Evolutionary conservation across 2,888 invertebrate genomes (phyloP).

Genomic region (Acronicta aceris): DNA sequence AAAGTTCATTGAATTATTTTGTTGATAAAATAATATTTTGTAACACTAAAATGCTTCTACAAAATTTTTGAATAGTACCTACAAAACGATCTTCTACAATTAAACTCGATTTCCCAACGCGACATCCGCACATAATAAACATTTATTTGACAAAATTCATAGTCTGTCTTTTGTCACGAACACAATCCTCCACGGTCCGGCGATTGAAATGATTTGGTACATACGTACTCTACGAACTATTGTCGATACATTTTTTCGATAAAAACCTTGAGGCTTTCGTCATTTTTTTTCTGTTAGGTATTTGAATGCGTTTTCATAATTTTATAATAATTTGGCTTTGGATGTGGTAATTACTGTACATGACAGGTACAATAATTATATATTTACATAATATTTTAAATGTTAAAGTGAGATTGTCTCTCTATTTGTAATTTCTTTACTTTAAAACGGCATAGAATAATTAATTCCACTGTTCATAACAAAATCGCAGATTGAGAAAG

Average conservation of each 20-base stretch:
- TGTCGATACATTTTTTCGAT: constrained; percentile 55
- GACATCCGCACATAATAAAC: constrained; percentile 41
- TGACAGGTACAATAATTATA: background rate
- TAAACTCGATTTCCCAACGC: constrained; percentile 51
- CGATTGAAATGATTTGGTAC: constrained; percentile 51
- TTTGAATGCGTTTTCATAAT: constrained; percentile 36
- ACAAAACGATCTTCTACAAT: constrained; percentile 39
- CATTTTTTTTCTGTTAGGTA: constrained; percentile 41
- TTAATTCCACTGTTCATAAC: too few relatives aligned
- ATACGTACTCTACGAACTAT: constrained; percentile 38
- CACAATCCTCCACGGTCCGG: constrained; percentile 53
- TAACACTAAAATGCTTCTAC: constrained; percentile 10
- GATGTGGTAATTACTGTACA: constrained; percentile 15
- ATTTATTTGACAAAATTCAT: constrained; percentile 59
- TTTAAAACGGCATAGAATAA: too few relatives aligned
- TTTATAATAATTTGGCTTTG: constrained; percentile 45
- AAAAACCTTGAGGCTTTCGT: constrained; percentile 52
- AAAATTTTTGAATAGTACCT: background rate
- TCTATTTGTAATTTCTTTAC: too few relatives aligned
- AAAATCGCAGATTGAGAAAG: too few relatives aligned
- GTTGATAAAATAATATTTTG: constrained; percentile 13
- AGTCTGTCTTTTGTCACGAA: constrained; percentile 49
- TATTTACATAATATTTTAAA: too few relatives aligned
- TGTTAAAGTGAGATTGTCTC: too few relatives aligned
- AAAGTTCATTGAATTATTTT: background rate